phyloP scores from a whole-genome alignment of 2,113 vertebrate genomes.

The Atractosteus spatula region DNA sequence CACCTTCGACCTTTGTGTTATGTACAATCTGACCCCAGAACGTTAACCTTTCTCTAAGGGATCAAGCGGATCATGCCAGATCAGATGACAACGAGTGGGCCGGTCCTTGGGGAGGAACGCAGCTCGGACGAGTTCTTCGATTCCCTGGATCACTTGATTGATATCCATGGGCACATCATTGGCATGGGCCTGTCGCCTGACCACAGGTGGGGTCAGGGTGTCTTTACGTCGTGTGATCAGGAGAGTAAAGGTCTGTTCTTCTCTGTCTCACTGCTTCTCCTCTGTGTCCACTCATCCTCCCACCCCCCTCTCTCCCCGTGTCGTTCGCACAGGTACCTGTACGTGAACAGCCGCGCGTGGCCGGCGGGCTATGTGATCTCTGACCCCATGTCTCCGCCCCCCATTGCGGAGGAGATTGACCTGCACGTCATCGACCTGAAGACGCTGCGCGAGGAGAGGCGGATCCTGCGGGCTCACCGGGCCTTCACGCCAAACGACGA shows the following conservation, averaged over 20 bases:
- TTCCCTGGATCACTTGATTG: slow-evolving; percentile 89
- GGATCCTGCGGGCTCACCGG: slow-evolving; percentile 81
- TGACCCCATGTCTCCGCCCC: slow-evolving; percentile 89
- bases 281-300: not conserved
- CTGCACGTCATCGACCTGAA: slow-evolving; percentile 91
- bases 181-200: slow-evolving; percentile 98
- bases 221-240: not conserved
- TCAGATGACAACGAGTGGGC: slow-evolving; percentile 91
- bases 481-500: slow-evolving; percentile 94
- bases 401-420: slow-evolving; percentile 93
- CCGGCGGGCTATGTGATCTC: slow-evolving; percentile 83
- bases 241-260: not conserved
- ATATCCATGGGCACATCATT: slow-evolving; percentile 92
- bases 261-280: not conserved
- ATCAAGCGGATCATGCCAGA: slow-evolving; percentile 92
- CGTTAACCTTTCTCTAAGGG: slow-evolving; percentile 56
- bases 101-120: slow-evolving; percentile 86
- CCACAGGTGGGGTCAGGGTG: slow-evolving; percentile 72
- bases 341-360: slow-evolving; percentile 95
- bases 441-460: slow-evolving; percentile 86
- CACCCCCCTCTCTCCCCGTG: not conserved
- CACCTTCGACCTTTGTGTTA: too few relatives aligned
- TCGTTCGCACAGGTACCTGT: slow-evolving; percentile 77
- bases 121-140: slow-evolving; percentile 90
- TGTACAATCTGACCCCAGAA: too few relatives aligned